Conservation (phyloP, 2,113 vertebrate genomes). For the Melanerpes aurifrons region DNA sequence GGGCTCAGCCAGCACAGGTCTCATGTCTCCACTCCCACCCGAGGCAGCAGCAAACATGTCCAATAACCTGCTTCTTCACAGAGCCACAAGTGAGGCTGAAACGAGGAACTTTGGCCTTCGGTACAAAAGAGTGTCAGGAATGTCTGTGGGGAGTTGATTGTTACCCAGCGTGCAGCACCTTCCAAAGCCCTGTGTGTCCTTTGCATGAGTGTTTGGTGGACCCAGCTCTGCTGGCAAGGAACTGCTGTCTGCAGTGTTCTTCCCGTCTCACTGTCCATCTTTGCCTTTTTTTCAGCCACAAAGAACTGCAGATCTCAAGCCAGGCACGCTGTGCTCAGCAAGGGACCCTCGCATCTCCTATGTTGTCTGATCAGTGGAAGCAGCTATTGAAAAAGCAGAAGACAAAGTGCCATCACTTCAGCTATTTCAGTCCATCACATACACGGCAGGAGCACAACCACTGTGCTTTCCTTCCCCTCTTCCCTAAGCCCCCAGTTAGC, state of each 20-base stretch:
- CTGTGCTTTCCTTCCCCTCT: not conserved
- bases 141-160: slow-evolving; percentile 71
- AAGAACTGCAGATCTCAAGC: slow-evolving; percentile 64
- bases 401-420: slow-evolving; percentile 22
- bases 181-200: slow-evolving; percentile 78
- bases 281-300: slow-evolving; percentile 48
- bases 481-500: not conserved
- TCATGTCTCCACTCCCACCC: slow-evolving; percentile 14
- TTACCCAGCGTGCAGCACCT: slow-evolving; percentile 81
- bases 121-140: slow-evolving; percentile 71
- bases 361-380: slow-evolving; percentile 74
- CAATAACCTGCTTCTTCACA: slow-evolving; percentile 66
- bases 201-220: slow-evolving; percentile 71
- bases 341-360: slow-evolving; percentile 64
- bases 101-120: slow-evolving; percentile 81
- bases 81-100: slow-evolving; percentile 73
- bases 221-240: slow-evolving; percentile 50
- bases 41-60: slow-evolving; percentile 23
- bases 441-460: not conserved
- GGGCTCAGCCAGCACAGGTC: slow-evolving; percentile 7
- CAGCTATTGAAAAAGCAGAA: slow-evolving; percentile 70
- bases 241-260: slow-evolving; percentile 9
- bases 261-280: slow-evolving; percentile 22
- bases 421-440: not conserved
- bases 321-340: slow-evolving; percentile 63